Conservation (phyloP, 1,140 invertebrate genomes). For the Teleogryllus occipitalis region DNA sequence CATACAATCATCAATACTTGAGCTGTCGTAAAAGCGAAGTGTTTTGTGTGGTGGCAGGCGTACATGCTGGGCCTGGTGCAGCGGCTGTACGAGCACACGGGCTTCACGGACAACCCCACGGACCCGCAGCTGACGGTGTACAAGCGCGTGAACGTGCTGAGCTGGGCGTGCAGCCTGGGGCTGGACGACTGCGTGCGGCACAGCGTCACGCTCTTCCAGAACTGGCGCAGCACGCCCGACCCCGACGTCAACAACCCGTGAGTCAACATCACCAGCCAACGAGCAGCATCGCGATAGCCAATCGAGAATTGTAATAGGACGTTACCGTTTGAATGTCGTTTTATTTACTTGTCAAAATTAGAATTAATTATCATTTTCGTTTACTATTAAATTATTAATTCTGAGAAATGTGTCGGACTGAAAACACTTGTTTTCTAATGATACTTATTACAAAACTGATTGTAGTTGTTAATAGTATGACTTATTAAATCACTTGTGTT, state of each 20-base stretch:
- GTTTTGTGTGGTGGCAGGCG: constrained; percentile 40
- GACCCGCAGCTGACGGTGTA: constrained; percentile 43
- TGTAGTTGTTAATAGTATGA: no score
- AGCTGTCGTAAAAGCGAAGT: neutral
- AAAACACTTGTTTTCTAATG: no score
- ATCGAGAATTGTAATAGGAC: no score
- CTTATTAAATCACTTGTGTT: no score
- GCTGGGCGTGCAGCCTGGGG: constrained; percentile 56
- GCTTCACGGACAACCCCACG: constrained; percentile 47
- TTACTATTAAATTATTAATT: no score
- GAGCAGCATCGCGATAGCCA: no score
- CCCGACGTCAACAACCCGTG: constrained; percentile 66
- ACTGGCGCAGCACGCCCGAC: constrained; percentile 57
- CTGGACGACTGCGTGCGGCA: constrained; percentile 58
- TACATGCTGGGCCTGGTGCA: constrained; percentile 54
- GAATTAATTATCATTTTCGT: no score
- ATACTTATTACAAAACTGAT: no score
- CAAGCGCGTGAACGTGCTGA: constrained; percentile 59
- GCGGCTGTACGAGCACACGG: constrained; percentile 55
- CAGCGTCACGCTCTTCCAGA: constrained; percentile 55
- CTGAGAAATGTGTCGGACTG: no score
- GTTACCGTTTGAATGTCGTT: no score
- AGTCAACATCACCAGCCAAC: constrained; percentile 31
- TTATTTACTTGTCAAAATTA: no score
- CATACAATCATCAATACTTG: neutral